phyloP scores from a whole-genome alignment of 1,140 invertebrate genomes.

The Drosophila rhopaloa region DNA sequence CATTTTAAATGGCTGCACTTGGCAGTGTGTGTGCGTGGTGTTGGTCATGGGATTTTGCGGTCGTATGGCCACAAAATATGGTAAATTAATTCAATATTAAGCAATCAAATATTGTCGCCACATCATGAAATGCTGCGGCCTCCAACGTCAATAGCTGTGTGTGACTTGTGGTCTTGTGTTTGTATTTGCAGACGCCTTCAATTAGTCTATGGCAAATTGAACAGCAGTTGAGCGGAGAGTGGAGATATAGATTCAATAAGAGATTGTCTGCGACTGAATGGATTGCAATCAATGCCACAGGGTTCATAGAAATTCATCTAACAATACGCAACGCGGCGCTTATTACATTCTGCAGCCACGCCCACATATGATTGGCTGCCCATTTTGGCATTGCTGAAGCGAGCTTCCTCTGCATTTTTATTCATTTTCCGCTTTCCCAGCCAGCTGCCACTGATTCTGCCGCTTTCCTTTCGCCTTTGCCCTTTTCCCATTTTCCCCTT shows the following conservation, averaged over 20 bases:
- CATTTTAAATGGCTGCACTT: slow-evolving; percentile 57
- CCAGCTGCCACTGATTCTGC: slow-evolving; percentile 13
- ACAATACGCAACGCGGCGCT: slow-evolving; percentile 33
- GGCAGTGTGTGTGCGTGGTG: background rate
- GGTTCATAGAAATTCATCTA: slow-evolving; percentile 47
- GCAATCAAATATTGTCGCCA: slow-evolving; percentile 81
- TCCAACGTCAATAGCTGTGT: slow-evolving; percentile 50
- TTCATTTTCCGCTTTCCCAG: slow-evolving; percentile 48
- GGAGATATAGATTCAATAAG: slow-evolving; percentile 21
- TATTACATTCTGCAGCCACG: slow-evolving; percentile 40
- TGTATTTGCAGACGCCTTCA: slow-evolving; percentile 44
- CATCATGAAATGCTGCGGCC: slow-evolving; percentile 74
- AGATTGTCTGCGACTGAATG: slow-evolving; percentile 21
- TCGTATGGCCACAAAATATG: slow-evolving; percentile 63
- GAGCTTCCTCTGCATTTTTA: slow-evolving; percentile 29
- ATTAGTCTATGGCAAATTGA: slow-evolving; percentile 73
- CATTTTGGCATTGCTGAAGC: slow-evolving; percentile 12
- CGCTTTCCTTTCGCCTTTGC: slow-evolving; percentile 36
- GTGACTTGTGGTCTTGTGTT: slow-evolving; percentile 37
- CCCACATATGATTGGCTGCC: slow-evolving; percentile 36
- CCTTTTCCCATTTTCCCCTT: slow-evolving; percentile 10
- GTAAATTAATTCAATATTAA: slow-evolving; percentile 81
- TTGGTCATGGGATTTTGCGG: slow-evolving; percentile 24
- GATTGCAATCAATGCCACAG: slow-evolving; percentile 48
- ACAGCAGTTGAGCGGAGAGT: slow-evolving; percentile 30